Evolutionary conservation across 64 coral and sea anemone species (phyloP).

Genomic region (Dendrophyllia cribrosa): DNA sequence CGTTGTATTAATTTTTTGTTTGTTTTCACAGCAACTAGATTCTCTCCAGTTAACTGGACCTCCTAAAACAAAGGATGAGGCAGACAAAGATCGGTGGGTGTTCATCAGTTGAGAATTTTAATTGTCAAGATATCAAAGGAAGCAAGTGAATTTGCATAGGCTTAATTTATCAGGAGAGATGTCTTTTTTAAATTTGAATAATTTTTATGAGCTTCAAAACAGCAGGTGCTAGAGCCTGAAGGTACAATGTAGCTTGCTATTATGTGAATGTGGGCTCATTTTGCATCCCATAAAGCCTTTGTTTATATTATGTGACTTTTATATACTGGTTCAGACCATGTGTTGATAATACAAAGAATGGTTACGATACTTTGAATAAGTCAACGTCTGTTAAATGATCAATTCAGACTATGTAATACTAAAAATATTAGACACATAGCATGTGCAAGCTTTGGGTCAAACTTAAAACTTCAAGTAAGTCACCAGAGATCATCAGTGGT

Average conservation of each 20-base stretch:
- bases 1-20: neutral
- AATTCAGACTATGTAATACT: neutral
- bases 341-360: neutral
- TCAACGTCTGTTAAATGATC: neutral
- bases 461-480: conserved; percentile 23
- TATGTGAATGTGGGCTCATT: neutral
- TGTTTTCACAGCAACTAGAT: conserved; percentile 78
- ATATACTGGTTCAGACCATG: no score
- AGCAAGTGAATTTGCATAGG: neutral
- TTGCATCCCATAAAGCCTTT: neutral
- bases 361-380: neutral
- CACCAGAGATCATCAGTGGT: neutral
- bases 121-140: neutral
- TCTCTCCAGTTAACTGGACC: conserved; percentile 87
- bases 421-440: neutral
- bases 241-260: neutral
- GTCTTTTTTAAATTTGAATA: neutral
- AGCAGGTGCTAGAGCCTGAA: neutral
- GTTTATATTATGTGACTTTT: neutral
- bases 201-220: neutral
- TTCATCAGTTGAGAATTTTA: neutral
- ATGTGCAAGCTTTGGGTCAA: conserved; percentile 35
- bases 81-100: conserved; percentile 90
- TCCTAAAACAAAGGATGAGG: conserved; percentile 81
- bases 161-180: neutral